phyloP scores from a whole-genome alignment of 1,140 invertebrate species.

The Drosophila elegans region DNA sequence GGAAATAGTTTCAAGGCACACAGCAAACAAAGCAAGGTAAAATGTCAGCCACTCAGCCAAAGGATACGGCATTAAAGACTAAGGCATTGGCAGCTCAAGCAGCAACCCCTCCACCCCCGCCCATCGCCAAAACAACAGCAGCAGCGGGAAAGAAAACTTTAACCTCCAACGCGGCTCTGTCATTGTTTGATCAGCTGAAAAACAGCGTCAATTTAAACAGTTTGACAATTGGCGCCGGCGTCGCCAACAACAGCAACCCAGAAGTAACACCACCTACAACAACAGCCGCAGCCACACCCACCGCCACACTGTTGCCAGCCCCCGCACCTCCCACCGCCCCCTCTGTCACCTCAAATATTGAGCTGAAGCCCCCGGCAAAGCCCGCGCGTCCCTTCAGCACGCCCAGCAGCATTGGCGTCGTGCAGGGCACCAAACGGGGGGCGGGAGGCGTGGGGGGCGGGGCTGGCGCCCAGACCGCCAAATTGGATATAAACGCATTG shows the following conservation, averaged over 20 bases:
- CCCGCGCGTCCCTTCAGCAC: conserved; percentile 54
- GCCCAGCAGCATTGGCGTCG: conserved; percentile 65
- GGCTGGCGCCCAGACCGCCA: conserved; percentile 24
- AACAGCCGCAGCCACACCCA: conserved; percentile 36
- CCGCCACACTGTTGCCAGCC: conserved; percentile 18
- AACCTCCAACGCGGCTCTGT: conserved; percentile 65
- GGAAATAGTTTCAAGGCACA: conserved; percentile 38
- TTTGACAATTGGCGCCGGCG: conserved; percentile 60
- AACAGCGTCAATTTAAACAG: conserved; percentile 77
- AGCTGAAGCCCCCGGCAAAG: conserved; percentile 58
- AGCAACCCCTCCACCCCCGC: background rate
- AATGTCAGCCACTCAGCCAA: conserved; percentile 64
- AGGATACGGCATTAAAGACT: conserved; percentile 56
- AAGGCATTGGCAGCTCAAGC: conserved; percentile 20
- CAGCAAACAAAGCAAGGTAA: conserved; percentile 34
- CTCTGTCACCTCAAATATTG: conserved; percentile 41
- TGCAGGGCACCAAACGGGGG: conserved; percentile 63
- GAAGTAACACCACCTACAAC: conserved; percentile 11
- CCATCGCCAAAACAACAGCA: conserved; percentile 7
- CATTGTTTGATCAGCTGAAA: conserved; percentile 84
- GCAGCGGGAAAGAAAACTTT: conserved; percentile 44
- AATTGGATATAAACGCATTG: conserved; percentile 73
- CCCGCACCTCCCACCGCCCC: background rate
- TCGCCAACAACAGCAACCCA: conserved; percentile 25
- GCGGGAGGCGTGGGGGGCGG: conserved; percentile 1